Conservation (phyloP, 92 coral and sea anemone species). For the Zoanthus sociatus region DNA sequence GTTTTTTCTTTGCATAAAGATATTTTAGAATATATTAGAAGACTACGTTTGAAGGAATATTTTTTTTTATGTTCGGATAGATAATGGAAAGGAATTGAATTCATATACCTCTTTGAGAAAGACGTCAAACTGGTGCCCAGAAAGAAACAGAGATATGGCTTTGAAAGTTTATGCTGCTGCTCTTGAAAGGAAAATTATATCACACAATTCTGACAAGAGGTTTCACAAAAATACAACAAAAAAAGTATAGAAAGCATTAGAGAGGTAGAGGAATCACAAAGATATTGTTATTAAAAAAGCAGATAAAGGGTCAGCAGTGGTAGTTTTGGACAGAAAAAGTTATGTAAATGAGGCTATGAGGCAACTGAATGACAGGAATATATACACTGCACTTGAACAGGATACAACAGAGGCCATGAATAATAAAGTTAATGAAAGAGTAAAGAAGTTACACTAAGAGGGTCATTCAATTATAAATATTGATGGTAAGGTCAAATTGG, state of each 20-base stretch:
- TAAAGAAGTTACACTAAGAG: not conserved
- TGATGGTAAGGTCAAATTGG: too few relatives aligned
- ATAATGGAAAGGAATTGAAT: too few relatives aligned
- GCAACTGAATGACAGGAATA: not conserved
- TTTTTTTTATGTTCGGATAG: too few relatives aligned
- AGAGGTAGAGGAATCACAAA: not conserved
- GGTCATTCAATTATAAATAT: too few relatives aligned
- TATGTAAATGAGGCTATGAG: not conserved
- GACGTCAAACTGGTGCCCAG: too few relatives aligned
- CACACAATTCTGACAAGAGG: not conserved
- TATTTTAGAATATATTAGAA: too few relatives aligned
- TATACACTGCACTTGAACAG: not conserved
- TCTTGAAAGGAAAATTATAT: too few relatives aligned
- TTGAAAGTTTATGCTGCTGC: too few relatives aligned
- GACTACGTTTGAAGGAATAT: too few relatives aligned
- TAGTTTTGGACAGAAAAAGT: not conserved
- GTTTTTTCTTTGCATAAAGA: too few relatives aligned
- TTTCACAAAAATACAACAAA: not conserved
- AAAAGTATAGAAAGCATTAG: not conserved
- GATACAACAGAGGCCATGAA: not conserved
- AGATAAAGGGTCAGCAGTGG: not conserved
- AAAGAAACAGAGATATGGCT: too few relatives aligned
- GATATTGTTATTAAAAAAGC: not conserved
- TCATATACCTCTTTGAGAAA: too few relatives aligned
- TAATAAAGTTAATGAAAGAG: not conserved